Conservation (phyloP, 2,113 vertebrate species). For the Vanacampus margaritifer region DNA sequence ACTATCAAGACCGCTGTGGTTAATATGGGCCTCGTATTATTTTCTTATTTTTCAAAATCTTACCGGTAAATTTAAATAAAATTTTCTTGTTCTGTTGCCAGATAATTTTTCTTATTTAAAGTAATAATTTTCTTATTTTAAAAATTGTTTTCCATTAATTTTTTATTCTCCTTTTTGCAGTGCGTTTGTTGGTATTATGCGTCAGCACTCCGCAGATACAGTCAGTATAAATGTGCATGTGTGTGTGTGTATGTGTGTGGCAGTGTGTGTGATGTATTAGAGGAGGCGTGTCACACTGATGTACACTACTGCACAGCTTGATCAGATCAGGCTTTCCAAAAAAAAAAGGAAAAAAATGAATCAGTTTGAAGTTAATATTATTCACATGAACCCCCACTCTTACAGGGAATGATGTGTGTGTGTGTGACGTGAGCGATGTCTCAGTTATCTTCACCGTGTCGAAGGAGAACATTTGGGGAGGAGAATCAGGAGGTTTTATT, state of each 20-base stretch:
- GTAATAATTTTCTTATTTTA: no score
- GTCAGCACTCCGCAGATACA: background rate
- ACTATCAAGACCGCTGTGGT: no score
- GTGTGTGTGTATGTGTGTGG: conserved; percentile 7
- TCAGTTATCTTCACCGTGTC: conserved; percentile 50
- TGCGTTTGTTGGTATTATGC: no score
- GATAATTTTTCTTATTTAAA: no score
- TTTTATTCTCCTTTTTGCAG: no score
- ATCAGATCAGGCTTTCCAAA: conserved; percentile 61
- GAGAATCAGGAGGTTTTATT: conserved; percentile 45
- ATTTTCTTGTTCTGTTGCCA: no score
- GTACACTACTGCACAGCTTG: conserved; percentile 64
- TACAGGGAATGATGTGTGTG: conserved; percentile 33
- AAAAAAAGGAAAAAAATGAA: no score
- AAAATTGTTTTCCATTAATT: no score
- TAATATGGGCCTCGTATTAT: no score
- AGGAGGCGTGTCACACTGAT: conserved; percentile 44
- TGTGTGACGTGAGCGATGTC: conserved; percentile 49
- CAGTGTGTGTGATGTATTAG: background rate
- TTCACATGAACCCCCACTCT: conserved; percentile 34
- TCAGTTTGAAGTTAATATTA: conserved; percentile 67
- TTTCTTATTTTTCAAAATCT: no score
- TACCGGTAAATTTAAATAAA: no score
- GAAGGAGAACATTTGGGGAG: conserved; percentile 47
- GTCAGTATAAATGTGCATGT: background rate